phyloP scores from a whole-genome alignment of 2,113 vertebrate genomes.

The Anas platyrhynchos region DNA sequence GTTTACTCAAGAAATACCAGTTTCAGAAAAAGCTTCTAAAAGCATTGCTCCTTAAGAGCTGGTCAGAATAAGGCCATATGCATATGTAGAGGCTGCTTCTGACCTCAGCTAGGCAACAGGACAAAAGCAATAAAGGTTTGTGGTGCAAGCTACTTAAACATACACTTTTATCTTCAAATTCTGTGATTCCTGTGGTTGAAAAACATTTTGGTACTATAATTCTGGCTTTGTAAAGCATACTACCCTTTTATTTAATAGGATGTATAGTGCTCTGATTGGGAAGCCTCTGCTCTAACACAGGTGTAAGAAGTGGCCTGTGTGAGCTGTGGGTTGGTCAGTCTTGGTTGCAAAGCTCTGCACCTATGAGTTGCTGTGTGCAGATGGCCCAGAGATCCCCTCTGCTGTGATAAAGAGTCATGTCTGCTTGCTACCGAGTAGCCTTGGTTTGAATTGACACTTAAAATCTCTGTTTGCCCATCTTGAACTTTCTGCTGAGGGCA shows the following conservation, averaged over 20 bases:
- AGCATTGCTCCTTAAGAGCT: neutral
- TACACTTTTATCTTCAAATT: neutral
- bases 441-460: neutral
- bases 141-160: neutral
- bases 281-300: neutral
- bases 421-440: neutral
- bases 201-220: neutral
- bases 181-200: neutral
- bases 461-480: neutral
- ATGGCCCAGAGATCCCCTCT: neutral
- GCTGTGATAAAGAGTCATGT: neutral
- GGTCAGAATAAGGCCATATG: constrained; percentile 10
- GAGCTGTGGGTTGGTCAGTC: neutral
- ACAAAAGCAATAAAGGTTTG: neutral
- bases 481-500: neutral
- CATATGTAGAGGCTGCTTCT: neutral
- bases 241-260: neutral
- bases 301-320: neutral
- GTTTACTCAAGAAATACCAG: neutral
- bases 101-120: neutral
- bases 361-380: neutral
- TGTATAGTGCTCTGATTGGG: neutral
- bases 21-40: neutral
- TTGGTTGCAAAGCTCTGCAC: neutral
- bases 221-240: neutral